Conservation (phyloP, 2,113 vertebrate species). For the Himantopus leucocephalus region DNA sequence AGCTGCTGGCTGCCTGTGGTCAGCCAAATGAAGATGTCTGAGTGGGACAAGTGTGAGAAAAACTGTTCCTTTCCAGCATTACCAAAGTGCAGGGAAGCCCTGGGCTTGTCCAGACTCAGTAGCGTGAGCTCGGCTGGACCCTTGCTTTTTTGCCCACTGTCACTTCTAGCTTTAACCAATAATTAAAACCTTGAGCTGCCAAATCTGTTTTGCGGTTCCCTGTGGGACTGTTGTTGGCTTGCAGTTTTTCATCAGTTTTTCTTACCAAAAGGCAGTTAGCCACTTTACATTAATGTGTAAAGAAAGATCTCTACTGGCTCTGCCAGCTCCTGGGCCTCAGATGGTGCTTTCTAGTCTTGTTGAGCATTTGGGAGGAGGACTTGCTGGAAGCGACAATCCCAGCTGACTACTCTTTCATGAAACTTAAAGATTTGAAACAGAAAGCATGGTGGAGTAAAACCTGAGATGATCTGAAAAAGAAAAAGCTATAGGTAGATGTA, state of each 20-base stretch:
- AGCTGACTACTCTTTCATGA: background rate
- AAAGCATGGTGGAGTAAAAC: background rate
- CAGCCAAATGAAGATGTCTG: background rate
- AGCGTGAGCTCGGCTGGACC: background rate
- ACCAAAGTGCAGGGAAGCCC: background rate
- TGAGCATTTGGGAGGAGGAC: background rate
- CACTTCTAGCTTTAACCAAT: background rate
- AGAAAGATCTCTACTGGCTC: background rate
- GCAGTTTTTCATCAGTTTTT: background rate
- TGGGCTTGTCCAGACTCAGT: rapidly evolving
- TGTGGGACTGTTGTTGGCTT: background rate
- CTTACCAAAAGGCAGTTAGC: background rate
- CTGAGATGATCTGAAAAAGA: background rate
- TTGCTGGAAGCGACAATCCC: background rate
- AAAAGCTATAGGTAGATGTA: background rate
- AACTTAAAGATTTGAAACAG: background rate
- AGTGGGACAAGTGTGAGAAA: background rate
- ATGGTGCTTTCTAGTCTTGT: background rate
- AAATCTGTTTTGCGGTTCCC: background rate
- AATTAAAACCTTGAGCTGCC: background rate
- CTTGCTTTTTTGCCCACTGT: background rate
- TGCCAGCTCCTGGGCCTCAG: background rate
- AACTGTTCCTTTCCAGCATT: background rate
- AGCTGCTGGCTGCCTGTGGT: background rate
- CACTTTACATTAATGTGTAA: background rate